Percentiles rank a stretch among this genome's conserved stretches.
phyloP scores from a whole-genome alignment of 2,797 vertebrate genomes.

The Microctenopoma steveboyesi region DNA sequence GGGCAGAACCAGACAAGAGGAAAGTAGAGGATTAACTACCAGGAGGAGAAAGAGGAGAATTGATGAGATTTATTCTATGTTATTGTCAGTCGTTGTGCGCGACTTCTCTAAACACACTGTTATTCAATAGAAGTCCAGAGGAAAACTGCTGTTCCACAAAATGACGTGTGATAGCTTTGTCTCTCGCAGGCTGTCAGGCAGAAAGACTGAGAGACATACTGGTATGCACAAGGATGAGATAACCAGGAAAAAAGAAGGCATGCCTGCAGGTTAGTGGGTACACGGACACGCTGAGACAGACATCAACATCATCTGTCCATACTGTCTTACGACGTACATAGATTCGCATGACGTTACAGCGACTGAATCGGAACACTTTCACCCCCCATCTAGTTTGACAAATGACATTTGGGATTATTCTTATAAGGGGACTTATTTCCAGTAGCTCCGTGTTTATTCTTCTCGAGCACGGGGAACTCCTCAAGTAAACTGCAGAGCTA shows the following conservation, averaged over 20 bases:
- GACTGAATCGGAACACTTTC: not conserved
- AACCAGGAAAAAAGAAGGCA: not conserved
- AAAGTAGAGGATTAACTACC: conserved; percentile 24
- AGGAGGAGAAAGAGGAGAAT: conserved; percentile 12
- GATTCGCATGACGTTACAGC: not conserved
- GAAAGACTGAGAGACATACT: not conserved
- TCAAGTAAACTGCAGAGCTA: no score
- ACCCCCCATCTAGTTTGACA: not conserved
- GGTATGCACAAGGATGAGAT: conserved; percentile 20
- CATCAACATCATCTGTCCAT: conserved; percentile 8
- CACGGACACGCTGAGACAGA: conserved; percentile 17
- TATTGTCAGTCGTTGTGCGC: conserved; percentile 22
- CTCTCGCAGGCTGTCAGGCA: conserved; percentile 28
- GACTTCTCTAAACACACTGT: conserved; percentile 33
- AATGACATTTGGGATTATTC: not conserved
- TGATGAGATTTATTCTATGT: conserved; percentile 27
- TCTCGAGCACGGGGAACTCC: no score
- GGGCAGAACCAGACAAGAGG: conserved; percentile 1
- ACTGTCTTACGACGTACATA: not conserved
- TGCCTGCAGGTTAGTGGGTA: conserved; percentile 5
- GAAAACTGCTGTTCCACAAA: conserved; percentile 52
- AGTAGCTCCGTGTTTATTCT: not conserved
- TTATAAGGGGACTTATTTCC: not conserved
- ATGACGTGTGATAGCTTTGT: conserved; percentile 30
- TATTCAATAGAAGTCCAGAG: conserved; percentile 44